Base-by-base conservation (phyloP, 2,888 invertebrate species). In the Leptinotarsa haldemani region DNA sequence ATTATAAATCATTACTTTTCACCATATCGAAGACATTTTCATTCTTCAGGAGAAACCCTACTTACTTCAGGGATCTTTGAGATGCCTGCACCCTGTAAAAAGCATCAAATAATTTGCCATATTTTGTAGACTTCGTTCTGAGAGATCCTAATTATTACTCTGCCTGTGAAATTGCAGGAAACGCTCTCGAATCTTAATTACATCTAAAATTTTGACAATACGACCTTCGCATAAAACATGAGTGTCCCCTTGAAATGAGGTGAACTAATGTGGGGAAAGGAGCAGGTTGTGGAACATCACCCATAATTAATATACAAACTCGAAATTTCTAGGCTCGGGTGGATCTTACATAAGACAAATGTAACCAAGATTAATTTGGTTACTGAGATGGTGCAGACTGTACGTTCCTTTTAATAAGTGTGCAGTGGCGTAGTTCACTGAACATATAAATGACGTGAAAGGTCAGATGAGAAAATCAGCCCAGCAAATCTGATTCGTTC, bases 271-370 rank as follows among this genome's bases (percentile, higher is more conserved):
- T 74, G 65, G 70, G 70, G 68, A 66, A 73, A 70, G 69, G 74
- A 77, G 70, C 69, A 74, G 76, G 77, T 73, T 78, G 74, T 77
- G 76, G 74, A 76, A 77, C 77, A 77, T 78, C 77, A 74, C 73
- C 73, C 73, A 77, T 80, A 79, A 80, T 80, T 80, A 80, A 80
- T 79, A 80, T 77, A 78, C 78, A 77, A 79, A 78, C 78, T 80
- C 76, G 61, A 73, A 78, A 78, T 78, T 79, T 77, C 77, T 77
- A 77, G 72, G 75, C 73, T 75, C 74, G 75, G 77, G 74, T 79
- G 74, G 76, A 78, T 79, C 76, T 79, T 78, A 78, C 77, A 79
- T 77, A 74, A 78, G 76, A 77, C 78, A 78, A 79, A 80, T 80
- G 77, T 78, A 80, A 77, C 78, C 78, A 77, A 77, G 74, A 80